These are phyloP conservation scores for Elephas maximus DNA, from an alignment of 2,113 vertebrate genomes.

Conservation along the genomic window DNA sequence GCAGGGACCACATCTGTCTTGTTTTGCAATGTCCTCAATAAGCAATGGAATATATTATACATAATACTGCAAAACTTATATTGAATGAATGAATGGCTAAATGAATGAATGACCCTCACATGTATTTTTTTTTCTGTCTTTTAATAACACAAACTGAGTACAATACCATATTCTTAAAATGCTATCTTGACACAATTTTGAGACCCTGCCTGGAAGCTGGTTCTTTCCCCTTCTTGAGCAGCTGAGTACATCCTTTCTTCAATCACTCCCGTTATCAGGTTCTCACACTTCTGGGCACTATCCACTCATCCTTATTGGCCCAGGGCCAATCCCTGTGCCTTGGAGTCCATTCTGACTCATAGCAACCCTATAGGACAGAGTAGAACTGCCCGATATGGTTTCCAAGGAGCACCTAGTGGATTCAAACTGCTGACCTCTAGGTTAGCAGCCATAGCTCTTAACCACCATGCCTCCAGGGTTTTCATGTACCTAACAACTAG, in stretches of 20 bases:
- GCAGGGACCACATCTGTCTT: neutral
- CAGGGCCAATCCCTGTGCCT: neutral
- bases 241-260: neutral
- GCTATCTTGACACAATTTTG: neutral
- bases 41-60: neutral
- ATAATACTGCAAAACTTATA: neutral
- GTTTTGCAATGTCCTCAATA: neutral
- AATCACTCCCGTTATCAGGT: neutral
- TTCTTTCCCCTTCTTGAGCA: neutral
- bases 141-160: neutral
- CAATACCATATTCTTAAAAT: neutral
- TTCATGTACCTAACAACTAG: too few species aligned
- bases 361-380: too few species aligned
- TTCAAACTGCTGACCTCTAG: too few species aligned
- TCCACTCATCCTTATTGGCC: neutral
- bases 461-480: too few species aligned
- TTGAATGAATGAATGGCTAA: neutral
- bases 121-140: neutral
- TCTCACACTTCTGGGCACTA: neutral
- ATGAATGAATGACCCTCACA: neutral
- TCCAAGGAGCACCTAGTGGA: too few species aligned
- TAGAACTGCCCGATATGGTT: too few species aligned
- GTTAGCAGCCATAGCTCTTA: too few species aligned
- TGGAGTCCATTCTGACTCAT: too few species aligned
- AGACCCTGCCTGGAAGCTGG: neutral